These are phyloP conservation scores for Lasioglossum baleicum DNA, from an alignment of 1,140 invertebrate species.

Conservation along the genomic window DNA sequence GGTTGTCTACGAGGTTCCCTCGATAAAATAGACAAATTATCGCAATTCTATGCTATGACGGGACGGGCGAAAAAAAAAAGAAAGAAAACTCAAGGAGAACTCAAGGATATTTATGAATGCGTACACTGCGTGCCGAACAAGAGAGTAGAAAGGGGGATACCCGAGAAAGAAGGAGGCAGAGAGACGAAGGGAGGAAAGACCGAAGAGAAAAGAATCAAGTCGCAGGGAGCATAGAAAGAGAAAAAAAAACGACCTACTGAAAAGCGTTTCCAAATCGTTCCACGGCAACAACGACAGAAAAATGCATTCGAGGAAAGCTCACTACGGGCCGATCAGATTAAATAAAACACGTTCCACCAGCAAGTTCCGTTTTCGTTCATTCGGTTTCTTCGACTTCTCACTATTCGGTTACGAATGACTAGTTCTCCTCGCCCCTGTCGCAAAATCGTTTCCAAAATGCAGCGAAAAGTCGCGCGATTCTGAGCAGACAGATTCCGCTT, in stretches of 20 bases:
- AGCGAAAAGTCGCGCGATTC: neutral
- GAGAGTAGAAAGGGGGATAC: neutral
- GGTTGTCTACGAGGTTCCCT: too few species aligned
- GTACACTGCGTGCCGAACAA: slow-evolving; percentile 16
- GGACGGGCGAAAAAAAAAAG: neutral
- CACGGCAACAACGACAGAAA: slow-evolving; percentile 47
- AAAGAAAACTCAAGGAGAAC: neutral
- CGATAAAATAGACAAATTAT: neutral
- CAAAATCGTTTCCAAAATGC: slow-evolving; percentile 33
- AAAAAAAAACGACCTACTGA: slow-evolving; percentile 37
- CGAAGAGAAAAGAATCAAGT: neutral
- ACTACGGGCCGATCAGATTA: slow-evolving; percentile 49
- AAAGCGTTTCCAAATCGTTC: slow-evolving; percentile 47
- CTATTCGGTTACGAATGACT: slow-evolving; percentile 60
- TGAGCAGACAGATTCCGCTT: too few species aligned
- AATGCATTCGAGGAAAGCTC: slow-evolving; percentile 61
- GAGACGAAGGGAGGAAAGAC: neutral
- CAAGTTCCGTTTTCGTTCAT: neutral
- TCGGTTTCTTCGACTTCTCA: slow-evolving; percentile 41
- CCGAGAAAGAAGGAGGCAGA: slow-evolving; percentile 1
- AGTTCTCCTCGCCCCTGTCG: slow-evolving; percentile 58
- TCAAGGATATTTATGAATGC: neutral
- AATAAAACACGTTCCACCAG: slow-evolving; percentile 32
- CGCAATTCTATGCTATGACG: slow-evolving; percentile 24
- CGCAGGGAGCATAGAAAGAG: slow-evolving; percentile 13